Evolutionary conservation across 1,140 invertebrate species (phyloP).

Genomic region (Aphaenogaster floridana): DNA sequence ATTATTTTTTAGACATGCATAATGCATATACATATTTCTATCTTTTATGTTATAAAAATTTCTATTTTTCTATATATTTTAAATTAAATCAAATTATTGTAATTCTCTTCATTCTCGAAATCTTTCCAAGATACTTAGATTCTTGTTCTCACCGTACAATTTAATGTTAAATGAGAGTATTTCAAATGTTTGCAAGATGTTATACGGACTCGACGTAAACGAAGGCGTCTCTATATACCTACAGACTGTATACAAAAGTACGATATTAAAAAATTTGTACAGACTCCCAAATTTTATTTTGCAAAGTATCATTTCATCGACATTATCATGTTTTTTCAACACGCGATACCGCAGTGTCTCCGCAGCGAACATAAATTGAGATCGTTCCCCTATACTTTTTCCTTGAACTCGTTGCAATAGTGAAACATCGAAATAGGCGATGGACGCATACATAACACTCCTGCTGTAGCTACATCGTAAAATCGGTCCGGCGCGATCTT

Average conservation of each 20-base stretch:
- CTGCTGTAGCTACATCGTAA: constrained; percentile 24
- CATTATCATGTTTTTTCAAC: constrained; percentile 25
- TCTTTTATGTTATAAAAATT: constrained; percentile 5
- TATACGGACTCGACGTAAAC: not conserved
- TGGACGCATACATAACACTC: constrained; percentile 9
- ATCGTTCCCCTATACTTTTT: constrained; percentile 47
- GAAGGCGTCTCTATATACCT: not conserved
- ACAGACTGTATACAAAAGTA: not conserved
- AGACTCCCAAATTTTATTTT: not conserved
- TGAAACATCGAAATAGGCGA: constrained; percentile 20
- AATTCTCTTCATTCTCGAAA: not conserved
- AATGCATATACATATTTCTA: not conserved
- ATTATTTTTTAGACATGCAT: not conserved
- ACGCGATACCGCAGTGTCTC: constrained; percentile 55
- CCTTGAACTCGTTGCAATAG: constrained; percentile 66
- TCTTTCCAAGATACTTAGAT: not conserved
- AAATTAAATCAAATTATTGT: constrained; percentile 2
- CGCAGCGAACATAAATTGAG: constrained; percentile 40
- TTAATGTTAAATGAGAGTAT: constrained; percentile 7
- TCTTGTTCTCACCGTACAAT: not conserved
- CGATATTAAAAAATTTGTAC: not conserved
- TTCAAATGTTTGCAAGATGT: constrained; percentile 11
- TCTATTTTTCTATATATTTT: not conserved
- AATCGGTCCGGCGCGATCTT: not conserved
- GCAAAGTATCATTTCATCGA: not conserved